Percentiles rank a stretch among this genome's conserved stretches.
Evolutionary conservation across 2,797 vertebrate genomes (phyloP).

Genomic region (Thripadectes ignobilis): DNA sequence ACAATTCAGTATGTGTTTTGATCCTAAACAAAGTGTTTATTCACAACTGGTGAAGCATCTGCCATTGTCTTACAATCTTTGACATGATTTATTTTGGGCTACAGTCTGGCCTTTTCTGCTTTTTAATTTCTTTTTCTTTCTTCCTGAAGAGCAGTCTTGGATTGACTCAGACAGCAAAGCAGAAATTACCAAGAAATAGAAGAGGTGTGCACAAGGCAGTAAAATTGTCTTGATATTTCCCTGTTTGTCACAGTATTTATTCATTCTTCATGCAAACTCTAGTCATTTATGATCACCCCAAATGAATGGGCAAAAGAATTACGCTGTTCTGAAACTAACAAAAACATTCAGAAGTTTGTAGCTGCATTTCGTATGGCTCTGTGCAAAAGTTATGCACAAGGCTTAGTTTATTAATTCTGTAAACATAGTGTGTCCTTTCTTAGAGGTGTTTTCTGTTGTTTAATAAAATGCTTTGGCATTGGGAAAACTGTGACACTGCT

Average conservation of each 20-base stretch:
- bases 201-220: neutral
- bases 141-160: neutral
- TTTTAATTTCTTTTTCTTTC: slow-evolving; percentile 8
- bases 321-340: neutral
- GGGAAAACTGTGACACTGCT: neutral
- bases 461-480: slow-evolving; percentile 9
- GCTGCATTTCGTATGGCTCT: slow-evolving; percentile 1
- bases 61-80: neutral
- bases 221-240: neutral
- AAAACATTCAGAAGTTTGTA: neutral
- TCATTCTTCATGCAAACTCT: neutral
- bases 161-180: slow-evolving; percentile 15
- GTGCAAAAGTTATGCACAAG: neutral
- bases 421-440: neutral
- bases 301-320: neutral
- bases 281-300: neutral
- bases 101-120: neutral
- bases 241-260: neutral
- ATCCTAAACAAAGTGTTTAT: neutral
- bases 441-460: slow-evolving; percentile 40
- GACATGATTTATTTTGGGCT: neutral
- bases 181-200: neutral
- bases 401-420: slow-evolving; percentile 26
- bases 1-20: neutral
- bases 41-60: neutral